A percentile compares a stretch with the other conserved stretches of the same genome.
Evolutionary conservation across 1,140 invertebrate genomes (phyloP).

Genomic region (Parasteatoda tepidariorum): DNA sequence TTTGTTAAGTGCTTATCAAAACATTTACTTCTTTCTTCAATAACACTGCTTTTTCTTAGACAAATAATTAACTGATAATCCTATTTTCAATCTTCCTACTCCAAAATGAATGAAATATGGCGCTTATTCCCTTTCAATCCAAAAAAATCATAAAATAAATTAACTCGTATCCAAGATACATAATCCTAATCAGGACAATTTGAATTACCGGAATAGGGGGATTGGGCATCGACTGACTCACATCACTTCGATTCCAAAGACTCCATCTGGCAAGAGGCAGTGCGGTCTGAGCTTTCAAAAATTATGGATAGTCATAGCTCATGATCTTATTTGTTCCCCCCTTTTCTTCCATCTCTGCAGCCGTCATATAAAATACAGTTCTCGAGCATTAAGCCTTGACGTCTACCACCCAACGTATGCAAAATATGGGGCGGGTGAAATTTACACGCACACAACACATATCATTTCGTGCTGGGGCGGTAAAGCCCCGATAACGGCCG

Average conservation of each 20-base stretch:
- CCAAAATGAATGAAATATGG: no score
- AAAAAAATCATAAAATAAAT: no score
- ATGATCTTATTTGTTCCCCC: conserved; percentile 59
- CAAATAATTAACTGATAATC: no score
- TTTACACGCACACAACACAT: conserved; percentile 61
- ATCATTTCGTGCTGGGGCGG: conserved; percentile 51
- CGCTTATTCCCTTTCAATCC: no score
- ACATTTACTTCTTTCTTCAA: no score
- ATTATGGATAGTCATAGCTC: conserved; percentile 58
- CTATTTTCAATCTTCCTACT: no score
- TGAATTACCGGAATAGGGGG: no score
- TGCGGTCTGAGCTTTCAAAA: conserved; percentile 57
- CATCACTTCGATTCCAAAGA: conserved; percentile 11
- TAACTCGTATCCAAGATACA: no score
- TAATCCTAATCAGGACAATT: no score
- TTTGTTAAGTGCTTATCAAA: no score
- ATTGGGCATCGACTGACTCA: conserved; percentile 18
- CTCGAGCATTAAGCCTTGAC: conserved; percentile 57
- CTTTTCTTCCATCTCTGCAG: conserved; percentile 53
- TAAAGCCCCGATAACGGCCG: conserved; percentile 50
- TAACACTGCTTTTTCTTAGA: no score
- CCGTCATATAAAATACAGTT: conserved; percentile 61
- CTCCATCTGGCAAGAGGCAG: background rate
- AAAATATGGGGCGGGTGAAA: conserved; percentile 61
- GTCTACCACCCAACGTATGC: conserved; percentile 55